Evolutionary conservation across 1,140 invertebrate species (phyloP), one percentile per base, ranked within the genome.

Genomic region (Plutomurus gul): DNA sequence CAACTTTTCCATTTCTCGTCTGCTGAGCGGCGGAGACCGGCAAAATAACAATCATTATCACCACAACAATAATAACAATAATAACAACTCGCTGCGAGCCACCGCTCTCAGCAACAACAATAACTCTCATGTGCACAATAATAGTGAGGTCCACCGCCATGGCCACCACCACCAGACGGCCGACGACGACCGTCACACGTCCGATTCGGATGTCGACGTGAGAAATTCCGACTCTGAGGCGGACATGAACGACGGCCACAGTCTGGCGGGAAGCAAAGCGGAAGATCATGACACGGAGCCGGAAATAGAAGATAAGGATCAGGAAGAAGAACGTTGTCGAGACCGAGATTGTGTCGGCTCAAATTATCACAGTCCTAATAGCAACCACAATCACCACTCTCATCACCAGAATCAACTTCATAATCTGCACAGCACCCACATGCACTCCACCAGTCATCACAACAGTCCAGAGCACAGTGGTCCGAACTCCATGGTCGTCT

Each of bases 1-100:
- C 5, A 83, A 83, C 37, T 83, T 83, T 40, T 83, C 82, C 11
- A 83, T 83, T 60, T 83, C 82, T 10, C 56, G 82, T 10, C 77
- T 83, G 10, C 76, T 83, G n/a, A 76, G 82, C 51, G 73, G 77
- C 30, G 76, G 73, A 6, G 51, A 76, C 51, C 51, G 73, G 13
- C 73, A 75, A 7, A 80, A 80, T 65, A 77, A 79, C 65, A 76
- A 82, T 76, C 25, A 75, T 46, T 43, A 76, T 33, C 16, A 71
- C 11, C 30, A 76, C 37, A 71, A 72, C 25, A 76, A 47, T 39
- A 70, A 79, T 25, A 65, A 70, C 49, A 76, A 79, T 25, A 65
- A 70, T 33, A 76, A 36, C 36, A 18, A 77, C n/a, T 33, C 22
- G 27, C 20, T 51, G 5, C 8, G 56, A 65, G 13, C 25, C 56